These are phyloP conservation scores for Antheraea yamamai DNA, from an alignment of 2,888 invertebrate species.

Conservation along the genomic window DNA sequence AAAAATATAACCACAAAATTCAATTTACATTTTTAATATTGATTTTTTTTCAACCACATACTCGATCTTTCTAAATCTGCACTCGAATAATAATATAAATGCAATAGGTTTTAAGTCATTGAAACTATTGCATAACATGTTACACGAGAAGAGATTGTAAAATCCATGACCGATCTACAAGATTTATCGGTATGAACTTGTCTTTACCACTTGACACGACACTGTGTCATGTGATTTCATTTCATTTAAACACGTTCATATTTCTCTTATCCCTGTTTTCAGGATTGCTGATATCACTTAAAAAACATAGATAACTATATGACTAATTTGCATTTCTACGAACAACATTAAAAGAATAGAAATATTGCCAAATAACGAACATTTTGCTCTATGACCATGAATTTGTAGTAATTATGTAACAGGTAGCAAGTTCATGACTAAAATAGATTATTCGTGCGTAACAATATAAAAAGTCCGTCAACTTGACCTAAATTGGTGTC, in stretches of 20 bases:
- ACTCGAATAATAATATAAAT: conserved; percentile 23
- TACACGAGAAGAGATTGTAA: conserved; percentile 29
- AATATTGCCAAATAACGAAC: conserved; percentile 21
- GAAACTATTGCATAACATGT: conserved; percentile 29
- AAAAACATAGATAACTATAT: not conserved
- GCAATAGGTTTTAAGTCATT: conserved; percentile 30
- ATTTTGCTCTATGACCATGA: conserved; percentile 38
- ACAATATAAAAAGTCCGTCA: conserved; percentile 70
- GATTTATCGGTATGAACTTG: not conserved
- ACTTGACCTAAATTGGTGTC: conserved; percentile 70
- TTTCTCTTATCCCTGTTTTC: not conserved
- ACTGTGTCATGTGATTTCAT: not conserved
- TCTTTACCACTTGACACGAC: not conserved
- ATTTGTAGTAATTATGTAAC: conserved; percentile 49
- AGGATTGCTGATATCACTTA: not conserved
- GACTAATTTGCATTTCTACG: conserved; percentile 20
- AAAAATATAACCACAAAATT: too few relatives aligned
- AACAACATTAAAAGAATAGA: conserved; percentile 22
- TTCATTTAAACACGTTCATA: not conserved
- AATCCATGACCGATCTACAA: conserved; percentile 6
- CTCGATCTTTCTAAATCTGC: conserved; percentile 17
- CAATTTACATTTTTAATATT: not conserved
- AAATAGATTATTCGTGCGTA: conserved; percentile 63
- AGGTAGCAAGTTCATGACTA: conserved; percentile 69
- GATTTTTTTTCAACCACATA: conserved; percentile 5